Evolutionary conservation across 2,113 vertebrate species (phyloP), one percentile per base, ranked within the genome.

Genomic region (Columba janthina): DNA sequence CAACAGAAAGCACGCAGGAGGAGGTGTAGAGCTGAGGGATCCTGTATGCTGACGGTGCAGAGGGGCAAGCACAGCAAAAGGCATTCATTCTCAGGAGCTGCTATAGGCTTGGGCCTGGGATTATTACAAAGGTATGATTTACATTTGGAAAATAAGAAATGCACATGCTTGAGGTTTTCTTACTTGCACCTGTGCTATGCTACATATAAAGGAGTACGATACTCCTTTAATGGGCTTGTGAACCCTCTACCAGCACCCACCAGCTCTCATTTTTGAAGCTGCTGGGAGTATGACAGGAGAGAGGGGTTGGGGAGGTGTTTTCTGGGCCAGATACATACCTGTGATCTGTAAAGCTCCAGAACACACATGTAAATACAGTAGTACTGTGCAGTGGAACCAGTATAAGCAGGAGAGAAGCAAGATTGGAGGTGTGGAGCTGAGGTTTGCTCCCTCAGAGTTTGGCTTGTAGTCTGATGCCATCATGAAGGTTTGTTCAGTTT

Each of bases 61-160:
- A 72, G 53, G 69, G 58, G 73, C 34, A 78, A 84, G 83, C 44
- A 44, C 28, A 91, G 61, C 29, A 60, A 77, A 92, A 86, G 18
- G 57, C 34, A 11, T 67, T 64, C 0, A 53, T 90, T 74, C 61
- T 21, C 4, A 19, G 86, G 38, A 84, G 42, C 32, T 88, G 60
- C 54, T 51, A 11, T 28, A 58, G 75, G 54, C 67, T 85, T 76
- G 31, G 54, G 29, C 64, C 66, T 66, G 42, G 32, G 17, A 5
- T 60, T 90, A 25, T 32, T 71, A 53, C 31, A 73, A 77, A 90
- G 13, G 51, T 64, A n/a, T 14, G 17, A 74, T 77, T 84, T 74
- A 94, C n/a, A 74, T 56, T 60, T 93, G 61, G 76, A 85, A 94
- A 93, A 89, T 48, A 71, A 89, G 51, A 74, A 84, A 71, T 64